phyloP scores from a whole-genome alignment of 2,113 vertebrate species.

The Crotalus tigris region DNA sequence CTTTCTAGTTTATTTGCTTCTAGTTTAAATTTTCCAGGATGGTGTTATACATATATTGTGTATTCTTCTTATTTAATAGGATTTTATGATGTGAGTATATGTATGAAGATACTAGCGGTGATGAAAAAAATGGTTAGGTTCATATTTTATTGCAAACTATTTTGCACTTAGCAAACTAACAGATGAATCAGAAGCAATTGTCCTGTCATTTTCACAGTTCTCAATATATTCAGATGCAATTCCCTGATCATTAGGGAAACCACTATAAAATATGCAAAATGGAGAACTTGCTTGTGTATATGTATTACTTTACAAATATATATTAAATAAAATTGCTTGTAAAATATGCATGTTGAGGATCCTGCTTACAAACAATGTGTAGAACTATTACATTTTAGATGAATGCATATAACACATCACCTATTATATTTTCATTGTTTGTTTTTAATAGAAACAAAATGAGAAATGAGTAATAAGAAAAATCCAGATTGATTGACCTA shows the following conservation, averaged over 20 bases:
- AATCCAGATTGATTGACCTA: neutral
- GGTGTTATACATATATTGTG: conserved; percentile 42
- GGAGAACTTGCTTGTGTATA: neutral
- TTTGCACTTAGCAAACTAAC: neutral
- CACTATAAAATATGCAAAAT: neutral
- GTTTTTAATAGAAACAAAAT: neutral
- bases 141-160: neutral
- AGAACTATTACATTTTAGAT: neutral
- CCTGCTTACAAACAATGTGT: neutral
- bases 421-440: neutral
- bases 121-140: neutral
- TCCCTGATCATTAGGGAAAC: neutral
- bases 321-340: neutral
- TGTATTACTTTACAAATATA: neutral
- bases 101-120: neutral
- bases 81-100: conserved; percentile 4
- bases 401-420: neutral
- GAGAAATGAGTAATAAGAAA: neutral
- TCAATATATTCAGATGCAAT: neutral
- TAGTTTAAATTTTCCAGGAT: conserved; percentile 31
- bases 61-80: conserved; percentile 43
- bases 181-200: neutral
- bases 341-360: neutral
- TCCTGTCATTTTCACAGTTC: neutral
- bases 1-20: conserved; percentile 27